Conservation (phyloP, 2,888 invertebrate genomes). For the Antitype chi region DNA sequence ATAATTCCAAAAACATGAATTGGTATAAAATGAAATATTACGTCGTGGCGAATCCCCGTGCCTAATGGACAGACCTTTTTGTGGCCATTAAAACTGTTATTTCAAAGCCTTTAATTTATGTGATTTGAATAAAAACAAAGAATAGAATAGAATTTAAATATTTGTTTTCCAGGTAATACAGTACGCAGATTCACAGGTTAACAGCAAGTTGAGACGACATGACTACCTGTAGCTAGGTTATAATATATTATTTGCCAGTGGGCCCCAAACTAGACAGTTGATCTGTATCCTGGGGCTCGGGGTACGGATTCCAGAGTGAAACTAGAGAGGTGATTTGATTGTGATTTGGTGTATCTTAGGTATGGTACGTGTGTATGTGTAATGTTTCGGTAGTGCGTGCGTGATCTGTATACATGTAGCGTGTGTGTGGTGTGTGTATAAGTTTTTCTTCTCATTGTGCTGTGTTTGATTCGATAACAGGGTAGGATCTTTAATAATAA, state of each 20-base stretch:
- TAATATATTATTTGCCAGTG: no score
- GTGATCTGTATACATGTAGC: neutral
- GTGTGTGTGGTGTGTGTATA: no score
- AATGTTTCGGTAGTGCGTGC: no score
- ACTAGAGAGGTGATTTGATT: no score
- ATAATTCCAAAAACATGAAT: constrained; percentile 61
- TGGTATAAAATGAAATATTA: constrained; percentile 71
- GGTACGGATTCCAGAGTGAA: neutral
- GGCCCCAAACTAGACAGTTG: neutral
- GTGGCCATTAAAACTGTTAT: constrained; percentile 60
- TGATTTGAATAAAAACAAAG: neutral
- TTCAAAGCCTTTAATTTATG: neutral
- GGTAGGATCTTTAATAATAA: no score
- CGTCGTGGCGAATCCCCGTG: constrained; percentile 64
- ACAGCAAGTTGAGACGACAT: neutral
- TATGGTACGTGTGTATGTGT: no score
- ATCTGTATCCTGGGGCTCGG: neutral
- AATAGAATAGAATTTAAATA: neutral
- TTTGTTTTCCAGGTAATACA: neutral
- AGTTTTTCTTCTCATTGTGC: neutral
- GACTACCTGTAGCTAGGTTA: neutral
- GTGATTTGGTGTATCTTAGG: no score
- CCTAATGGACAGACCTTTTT: constrained; percentile 70
- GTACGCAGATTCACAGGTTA: neutral
- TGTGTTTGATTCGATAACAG: neutral